phyloP scores from a whole-genome alignment of 2,888 invertebrate genomes.

The Podabrus alpinus region DNA sequence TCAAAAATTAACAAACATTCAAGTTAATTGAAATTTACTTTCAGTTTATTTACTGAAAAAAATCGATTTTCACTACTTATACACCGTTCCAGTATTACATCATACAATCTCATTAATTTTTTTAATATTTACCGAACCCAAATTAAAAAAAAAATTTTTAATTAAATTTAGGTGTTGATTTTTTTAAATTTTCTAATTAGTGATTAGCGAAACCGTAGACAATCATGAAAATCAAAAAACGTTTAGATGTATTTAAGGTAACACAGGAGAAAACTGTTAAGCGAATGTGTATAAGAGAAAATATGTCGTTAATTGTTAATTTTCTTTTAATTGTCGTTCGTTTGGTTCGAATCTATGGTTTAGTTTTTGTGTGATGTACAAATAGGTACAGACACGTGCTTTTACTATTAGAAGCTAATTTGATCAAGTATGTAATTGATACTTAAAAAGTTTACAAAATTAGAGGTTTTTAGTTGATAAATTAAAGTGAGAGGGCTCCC shows the following conservation, averaged over 20 bases:
- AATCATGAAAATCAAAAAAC: neutral
- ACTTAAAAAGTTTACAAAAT: neutral
- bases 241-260: neutral
- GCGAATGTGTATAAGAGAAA: neutral
- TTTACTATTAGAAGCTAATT: neutral
- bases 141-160: neutral
- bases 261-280: neutral
- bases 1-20: neutral
- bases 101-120: neutral
- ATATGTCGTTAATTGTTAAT: neutral
- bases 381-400: neutral
- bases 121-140: neutral
- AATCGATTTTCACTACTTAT: neutral
- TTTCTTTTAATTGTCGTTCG: neutral
- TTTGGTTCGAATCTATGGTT: neutral
- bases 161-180: neutral
- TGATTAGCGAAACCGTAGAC: neutral
- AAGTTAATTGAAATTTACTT: neutral
- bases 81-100: neutral
- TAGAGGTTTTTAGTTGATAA: constrained; percentile 9
- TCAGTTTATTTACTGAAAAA: neutral
- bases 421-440: neutral
- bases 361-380: neutral
- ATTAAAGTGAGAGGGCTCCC: constrained; percentile 7
- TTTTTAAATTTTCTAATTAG: neutral